Conservation (phyloP, 35 echinoderm and acorn worm genomes). For the Stichopus chloronotus region DNA sequence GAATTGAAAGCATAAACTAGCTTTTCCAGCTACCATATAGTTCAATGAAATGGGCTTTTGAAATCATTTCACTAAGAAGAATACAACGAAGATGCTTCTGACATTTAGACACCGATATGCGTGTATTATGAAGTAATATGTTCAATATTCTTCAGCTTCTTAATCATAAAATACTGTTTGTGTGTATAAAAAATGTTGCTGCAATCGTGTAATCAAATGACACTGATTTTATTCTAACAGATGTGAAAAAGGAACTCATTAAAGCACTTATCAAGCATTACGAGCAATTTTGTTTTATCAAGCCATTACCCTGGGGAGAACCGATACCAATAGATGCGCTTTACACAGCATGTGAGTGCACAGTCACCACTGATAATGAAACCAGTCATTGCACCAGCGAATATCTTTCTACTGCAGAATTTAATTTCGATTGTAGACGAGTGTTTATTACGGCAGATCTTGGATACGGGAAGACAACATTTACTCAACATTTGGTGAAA, state of each 20-base stretch:
- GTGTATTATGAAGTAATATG: too few relatives aligned
- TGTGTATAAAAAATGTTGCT: too few relatives aligned
- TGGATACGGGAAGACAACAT: slow-evolving; percentile 30
- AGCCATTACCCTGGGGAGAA: slow-evolving; percentile 20
- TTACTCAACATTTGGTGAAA: slow-evolving; percentile 10
- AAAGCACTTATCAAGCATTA: neutral
- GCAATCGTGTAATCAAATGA: too few relatives aligned
- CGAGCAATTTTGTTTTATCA: slow-evolving; percentile 9
- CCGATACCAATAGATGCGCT: slow-evolving; percentile 20
- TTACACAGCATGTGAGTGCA: neutral
- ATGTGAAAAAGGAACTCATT: neutral
- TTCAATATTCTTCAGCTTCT: too few relatives aligned
- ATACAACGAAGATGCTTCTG: too few relatives aligned
- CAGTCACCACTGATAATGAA: neutral
- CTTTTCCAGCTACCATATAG: too few relatives aligned
- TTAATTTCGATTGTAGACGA: neutral
- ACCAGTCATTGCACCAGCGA: neutral
- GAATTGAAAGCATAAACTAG: too few relatives aligned
- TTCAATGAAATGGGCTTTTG: too few relatives aligned
- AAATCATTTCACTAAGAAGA: too few relatives aligned
- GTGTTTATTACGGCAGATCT: slow-evolving; percentile 20
- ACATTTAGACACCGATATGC: too few relatives aligned
- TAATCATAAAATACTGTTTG: too few relatives aligned
- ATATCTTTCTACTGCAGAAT: neutral
- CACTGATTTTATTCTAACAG: too few relatives aligned